Base-by-base conservation (phyloP, 2,797 vertebrate species). In the Onychomys arenicola region DNA sequence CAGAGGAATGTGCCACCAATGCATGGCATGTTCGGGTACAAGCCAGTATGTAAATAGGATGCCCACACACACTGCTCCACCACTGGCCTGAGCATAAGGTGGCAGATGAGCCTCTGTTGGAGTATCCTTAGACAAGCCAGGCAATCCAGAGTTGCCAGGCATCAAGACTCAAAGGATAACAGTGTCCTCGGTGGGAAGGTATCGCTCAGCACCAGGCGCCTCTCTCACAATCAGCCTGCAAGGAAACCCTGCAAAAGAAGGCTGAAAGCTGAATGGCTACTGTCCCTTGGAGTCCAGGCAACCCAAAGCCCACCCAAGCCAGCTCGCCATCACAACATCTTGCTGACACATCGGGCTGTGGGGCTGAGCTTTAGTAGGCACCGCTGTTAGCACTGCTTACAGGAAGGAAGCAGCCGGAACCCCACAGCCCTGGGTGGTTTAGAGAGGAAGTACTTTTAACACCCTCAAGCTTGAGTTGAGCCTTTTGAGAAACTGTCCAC, bases 371-470 rank as follows among this genome's bases (percentile, higher is more conserved):
- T 96, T 55, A 46, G n/a, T 2, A 2, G 21, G 21, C 34, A 49
- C 46, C 40, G 59, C 55, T 2, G 0, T 32, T 27, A 81, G 69
- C 40, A 19, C 77, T 14, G 32, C 46, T 4, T 12, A 25, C 29
- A 92, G 37, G 90, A 88, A 96, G 95, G 82, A 93, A 94, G 86
- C 49, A 34, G 1, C 1, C 0, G 25, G 11, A 57, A n/a, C 82
- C 55, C 23, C 14, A 6, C 61, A 32, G 29, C 73, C 46, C 40
- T 2, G 57, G 16, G 55, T 52, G 10, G 10, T 55, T 46, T 37
- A 23, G 37, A 43, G 59, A 94, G 61, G 95, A 95, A 94, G 61
- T 49, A 19, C 37, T 14, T 23, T 93, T 93, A 55, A 93, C 61
- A 34, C 89, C 40, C 92, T 43, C 8, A 37, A 85, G 77, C 95